Conservation (phyloP, 2,888 invertebrate genomes). For the Lomographa bimaculata region DNA sequence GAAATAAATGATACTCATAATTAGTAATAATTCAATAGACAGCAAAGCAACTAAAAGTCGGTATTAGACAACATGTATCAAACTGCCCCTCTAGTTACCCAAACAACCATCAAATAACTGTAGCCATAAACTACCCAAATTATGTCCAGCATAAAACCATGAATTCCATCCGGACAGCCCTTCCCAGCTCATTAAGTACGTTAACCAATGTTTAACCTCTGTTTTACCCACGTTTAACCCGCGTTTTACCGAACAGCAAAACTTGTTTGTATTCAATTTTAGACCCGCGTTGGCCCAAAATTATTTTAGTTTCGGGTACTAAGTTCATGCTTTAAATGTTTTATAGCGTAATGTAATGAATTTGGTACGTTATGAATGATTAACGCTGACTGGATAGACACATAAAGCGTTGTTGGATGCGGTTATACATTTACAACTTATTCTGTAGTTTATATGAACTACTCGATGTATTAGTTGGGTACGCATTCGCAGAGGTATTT, state of each 20-base stretch:
- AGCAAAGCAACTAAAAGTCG: no score
- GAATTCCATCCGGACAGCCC: not conserved
- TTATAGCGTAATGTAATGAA: slow-evolving; percentile 8
- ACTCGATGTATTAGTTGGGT: no score
- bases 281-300: slow-evolving; percentile 16
- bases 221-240: slow-evolving; percentile 10
- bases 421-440: no score
- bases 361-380: no score
- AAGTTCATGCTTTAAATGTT: slow-evolving; percentile 10
- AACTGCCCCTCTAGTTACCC: not conserved
- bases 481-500: no score
- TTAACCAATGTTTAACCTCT: slow-evolving; percentile 1
- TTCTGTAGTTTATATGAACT: no score
- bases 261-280: slow-evolving; percentile 31
- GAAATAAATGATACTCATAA: no score
- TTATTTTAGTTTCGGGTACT: slow-evolving; percentile 18
- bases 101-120: not conserved
- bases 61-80: no score
- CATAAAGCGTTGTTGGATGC: no score
- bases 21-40: no score
- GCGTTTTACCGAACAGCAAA: slow-evolving; percentile 21
- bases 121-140: slow-evolving; percentile 3
- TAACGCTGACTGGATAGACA: no score
- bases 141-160: slow-evolving; percentile 3
- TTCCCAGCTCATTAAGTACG: slow-evolving; percentile 8